Conservation (phyloP, 1,140 invertebrate species). For the Caenorhabditis brenneri region DNA sequence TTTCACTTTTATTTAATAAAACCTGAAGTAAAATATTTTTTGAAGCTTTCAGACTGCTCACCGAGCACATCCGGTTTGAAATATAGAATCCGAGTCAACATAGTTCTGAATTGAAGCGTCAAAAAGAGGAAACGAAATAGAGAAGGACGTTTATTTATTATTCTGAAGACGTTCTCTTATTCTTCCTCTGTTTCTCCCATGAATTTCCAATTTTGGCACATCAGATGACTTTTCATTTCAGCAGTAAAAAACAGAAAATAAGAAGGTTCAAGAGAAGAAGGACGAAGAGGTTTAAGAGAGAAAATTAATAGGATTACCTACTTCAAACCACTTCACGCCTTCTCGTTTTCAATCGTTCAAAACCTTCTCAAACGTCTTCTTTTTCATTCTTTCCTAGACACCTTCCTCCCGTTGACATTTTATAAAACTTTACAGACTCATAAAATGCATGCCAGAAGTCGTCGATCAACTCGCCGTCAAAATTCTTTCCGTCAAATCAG, state of each 20-base stretch:
- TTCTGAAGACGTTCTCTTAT: slow-evolving; percentile 15
- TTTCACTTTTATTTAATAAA: background rate
- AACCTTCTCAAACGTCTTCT: background rate
- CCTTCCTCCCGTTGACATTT: background rate
- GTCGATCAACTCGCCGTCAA: background rate
- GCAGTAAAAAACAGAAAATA: background rate
- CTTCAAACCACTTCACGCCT: slow-evolving; percentile 19
- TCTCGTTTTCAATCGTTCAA: slow-evolving; percentile 10
- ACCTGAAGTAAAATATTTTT: background rate
- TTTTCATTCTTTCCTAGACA: background rate
- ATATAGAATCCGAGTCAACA: background rate
- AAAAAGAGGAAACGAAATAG: background rate
- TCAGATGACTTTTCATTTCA: background rate
- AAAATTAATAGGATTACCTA: slow-evolving; percentile 35
- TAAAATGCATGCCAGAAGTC: background rate
- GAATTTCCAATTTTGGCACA: background rate
- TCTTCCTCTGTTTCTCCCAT: background rate
- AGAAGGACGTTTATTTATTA: slow-evolving; percentile 25
- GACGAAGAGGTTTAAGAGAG: background rate
- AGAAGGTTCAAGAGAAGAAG: background rate
- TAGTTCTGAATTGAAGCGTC: background rate
- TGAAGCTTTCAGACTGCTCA: background rate
- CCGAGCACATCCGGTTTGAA: background rate
- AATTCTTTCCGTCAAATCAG: slow-evolving; percentile 36
- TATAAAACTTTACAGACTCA: background rate